Evolutionary conservation across 2,797 vertebrate genomes (phyloP), one percentile per base, ranked within the genome.

Genomic region (Smutsia gigantea): DNA sequence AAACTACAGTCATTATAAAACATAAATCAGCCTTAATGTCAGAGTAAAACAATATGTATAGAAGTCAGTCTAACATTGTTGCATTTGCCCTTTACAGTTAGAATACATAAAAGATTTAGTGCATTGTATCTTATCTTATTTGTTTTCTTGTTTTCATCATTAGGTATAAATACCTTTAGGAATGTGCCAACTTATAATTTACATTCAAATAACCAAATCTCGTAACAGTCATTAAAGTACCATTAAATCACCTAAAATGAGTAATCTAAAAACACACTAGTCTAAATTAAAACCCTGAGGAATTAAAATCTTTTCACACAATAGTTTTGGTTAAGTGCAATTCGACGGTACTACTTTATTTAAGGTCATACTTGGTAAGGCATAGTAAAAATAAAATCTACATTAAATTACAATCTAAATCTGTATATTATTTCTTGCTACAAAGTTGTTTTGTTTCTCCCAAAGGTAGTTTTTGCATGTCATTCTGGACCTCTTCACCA

Each of bases 311-410:
- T 98, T 88, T 97, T 97, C 98, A 97, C 95, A 97, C 93, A 77
- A 98, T 95, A 95, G 92, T 98, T 99, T 98, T 98, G 97, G 98
- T 98, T 99, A 98, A 98, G 98, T 98, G 98, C 98, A 98, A 97
- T 97, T 98, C 95, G 93, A 98, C 93, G 90, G 97, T 95, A 98
- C 96, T 98, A 97, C 98, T 98, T 98, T 89, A 97, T 97, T 99
- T 98, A 98, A 99, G 98, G 98, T 98, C 96, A 97, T 98, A 98
- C 96, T 98, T 98, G 98, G 98, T 98, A 99, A 99, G 98, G 98
- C 98, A 98, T 98, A 98, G 98, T 98, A 98, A 98, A 98, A 98
- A 98, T 98, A 98, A 98, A 96, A 97, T 96, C 98, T 98, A 98
- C 61, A 83, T 97, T 42, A 97, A 98, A 90, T 98, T 97, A 98